These are phyloP conservation scores for Drosophila repleta DNA, from an alignment of 1,140 invertebrate genomes.

Conservation along the genomic window DNA sequence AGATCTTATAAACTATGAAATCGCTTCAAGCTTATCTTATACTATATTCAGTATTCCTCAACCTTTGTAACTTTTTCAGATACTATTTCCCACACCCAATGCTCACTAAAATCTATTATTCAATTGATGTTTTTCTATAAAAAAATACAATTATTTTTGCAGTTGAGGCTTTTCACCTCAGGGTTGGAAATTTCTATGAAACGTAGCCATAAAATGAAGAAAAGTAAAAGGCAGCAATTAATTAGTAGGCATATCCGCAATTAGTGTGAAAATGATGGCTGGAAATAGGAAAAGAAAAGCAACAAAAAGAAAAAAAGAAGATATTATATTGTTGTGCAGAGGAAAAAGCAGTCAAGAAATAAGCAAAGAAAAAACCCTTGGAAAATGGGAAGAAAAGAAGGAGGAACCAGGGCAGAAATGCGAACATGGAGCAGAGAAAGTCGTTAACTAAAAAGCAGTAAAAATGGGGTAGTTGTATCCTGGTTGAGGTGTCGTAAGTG, in stretches of 20 bases:
- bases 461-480: constrained; percentile 52
- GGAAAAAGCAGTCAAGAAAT: constrained; percentile 46
- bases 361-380: constrained; percentile 17
- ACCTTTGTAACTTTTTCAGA: no score
- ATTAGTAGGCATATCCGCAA: constrained; percentile 74
- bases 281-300: constrained; percentile 46
- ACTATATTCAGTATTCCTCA: not conserved
- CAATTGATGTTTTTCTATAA: not conserved
- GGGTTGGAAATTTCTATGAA: constrained; percentile 12
- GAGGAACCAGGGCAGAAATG: constrained; percentile 29
- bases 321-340: constrained; percentile 21
- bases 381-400: constrained; percentile 37
- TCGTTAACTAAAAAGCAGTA: constrained; percentile 65
- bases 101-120: no score
- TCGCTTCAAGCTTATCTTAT: no score
- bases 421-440: constrained; percentile 52
- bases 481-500: constrained; percentile 59
- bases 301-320: constrained; percentile 35
- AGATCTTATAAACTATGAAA: no score
- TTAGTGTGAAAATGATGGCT: constrained; percentile 72
- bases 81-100: not conserved
- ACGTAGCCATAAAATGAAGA: constrained; percentile 10
- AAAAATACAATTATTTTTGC: not conserved
- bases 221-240: constrained; percentile 49
- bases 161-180: not conserved